Evolutionary conservation across 2,888 invertebrate species (phyloP).

Genomic region (Meghimatium bilineatum): DNA sequence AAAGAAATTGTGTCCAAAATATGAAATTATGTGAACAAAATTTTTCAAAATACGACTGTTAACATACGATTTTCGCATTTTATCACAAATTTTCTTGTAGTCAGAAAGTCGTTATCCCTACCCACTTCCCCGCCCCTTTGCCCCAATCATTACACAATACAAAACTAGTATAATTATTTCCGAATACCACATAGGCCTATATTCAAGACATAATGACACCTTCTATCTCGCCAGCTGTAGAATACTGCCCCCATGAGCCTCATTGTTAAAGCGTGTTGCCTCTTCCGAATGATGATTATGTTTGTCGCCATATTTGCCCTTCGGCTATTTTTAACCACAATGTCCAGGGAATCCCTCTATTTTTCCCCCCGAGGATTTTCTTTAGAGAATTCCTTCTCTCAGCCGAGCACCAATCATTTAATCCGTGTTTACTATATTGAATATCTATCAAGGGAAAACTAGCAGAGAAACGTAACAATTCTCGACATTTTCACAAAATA

Average conservation of each 20-base stretch:
- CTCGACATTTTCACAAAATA: background rate
- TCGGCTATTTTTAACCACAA: background rate
- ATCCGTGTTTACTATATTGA: background rate
- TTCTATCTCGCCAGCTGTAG: background rate
- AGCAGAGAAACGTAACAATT: background rate
- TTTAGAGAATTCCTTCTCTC: constrained; percentile 18
- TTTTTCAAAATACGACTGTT: no score
- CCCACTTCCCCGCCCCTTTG: no score
- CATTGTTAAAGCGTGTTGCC: background rate
- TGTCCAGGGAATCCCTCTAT: background rate
- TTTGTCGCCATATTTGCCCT: background rate
- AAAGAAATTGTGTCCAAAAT: no score
- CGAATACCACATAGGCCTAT: no score
- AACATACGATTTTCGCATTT: no score
- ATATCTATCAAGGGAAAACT: background rate
- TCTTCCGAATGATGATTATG: background rate
- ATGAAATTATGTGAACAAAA: no score
- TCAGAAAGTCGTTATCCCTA: no score
- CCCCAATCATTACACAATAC: no score
- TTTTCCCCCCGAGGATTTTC: no score
- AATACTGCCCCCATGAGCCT: background rate
- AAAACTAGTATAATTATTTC: no score
- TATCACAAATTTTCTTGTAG: no score
- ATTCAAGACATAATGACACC: background rate
- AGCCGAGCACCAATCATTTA: background rate